Conservation (phyloP, 2,888 invertebrate species). For the Platycheirus albimanus region DNA sequence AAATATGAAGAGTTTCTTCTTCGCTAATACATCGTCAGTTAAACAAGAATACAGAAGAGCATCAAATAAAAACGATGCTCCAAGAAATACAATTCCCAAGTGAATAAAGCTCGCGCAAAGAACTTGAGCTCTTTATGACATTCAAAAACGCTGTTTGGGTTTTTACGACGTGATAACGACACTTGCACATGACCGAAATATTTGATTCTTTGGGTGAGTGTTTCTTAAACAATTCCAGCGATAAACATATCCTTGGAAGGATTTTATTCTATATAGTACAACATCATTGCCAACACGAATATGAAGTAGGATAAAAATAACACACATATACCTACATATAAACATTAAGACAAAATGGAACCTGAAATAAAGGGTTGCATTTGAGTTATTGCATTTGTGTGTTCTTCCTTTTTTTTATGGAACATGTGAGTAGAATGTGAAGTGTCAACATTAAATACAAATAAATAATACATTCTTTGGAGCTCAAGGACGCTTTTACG, state of each 20-base stretch:
- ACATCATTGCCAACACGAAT: conserved; percentile 40
- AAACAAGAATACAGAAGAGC: conserved; percentile 3
- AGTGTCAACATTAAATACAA: conserved; percentile 46
- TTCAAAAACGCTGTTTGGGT: conserved; percentile 57
- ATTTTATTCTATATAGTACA: conserved; percentile 64
- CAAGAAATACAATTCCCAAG: conserved; percentile 45
- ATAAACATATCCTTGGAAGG: conserved; percentile 68
- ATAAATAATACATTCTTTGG: not conserved
- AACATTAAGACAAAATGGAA: conserved; percentile 2
- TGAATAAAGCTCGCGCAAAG: conserved; percentile 53
- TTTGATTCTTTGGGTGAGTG: conserved; percentile 55
- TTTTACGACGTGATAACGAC: conserved; percentile 70
- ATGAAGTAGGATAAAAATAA: conserved; percentile 16
- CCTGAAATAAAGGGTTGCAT: conserved; percentile 40
- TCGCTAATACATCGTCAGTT: not conserved
- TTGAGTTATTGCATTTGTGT: conserved; percentile 52
- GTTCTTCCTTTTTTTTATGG: conserved; percentile 9
- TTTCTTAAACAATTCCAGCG: conserved; percentile 56
- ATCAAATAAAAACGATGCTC: conserved; percentile 38
- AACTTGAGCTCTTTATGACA: conserved; percentile 62
- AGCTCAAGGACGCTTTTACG: not conserved
- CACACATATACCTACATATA: not conserved
- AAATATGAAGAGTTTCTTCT: conserved; percentile 35
- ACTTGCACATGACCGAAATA: conserved; percentile 63
- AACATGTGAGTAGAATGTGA: conserved; percentile 22